These are phyloP conservation scores for Misgurnus anguillicaudatus DNA, from an alignment of 2,113 vertebrate species.

Conservation along the genomic window DNA sequence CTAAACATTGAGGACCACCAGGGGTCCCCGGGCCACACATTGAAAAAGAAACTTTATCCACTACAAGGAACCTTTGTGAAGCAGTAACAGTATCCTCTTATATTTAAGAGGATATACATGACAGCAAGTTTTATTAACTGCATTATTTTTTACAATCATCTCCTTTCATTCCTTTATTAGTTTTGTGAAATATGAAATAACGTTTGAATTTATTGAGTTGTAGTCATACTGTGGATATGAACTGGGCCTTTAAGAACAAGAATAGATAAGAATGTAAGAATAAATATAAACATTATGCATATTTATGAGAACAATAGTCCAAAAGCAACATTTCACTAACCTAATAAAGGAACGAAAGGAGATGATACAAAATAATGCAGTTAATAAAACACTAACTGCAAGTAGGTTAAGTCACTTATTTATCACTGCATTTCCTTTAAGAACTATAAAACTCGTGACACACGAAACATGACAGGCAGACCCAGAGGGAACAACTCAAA, in stretches of 20 bases:
- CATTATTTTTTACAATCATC: slow-evolving; percentile 21
- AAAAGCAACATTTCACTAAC: slow-evolving; percentile 9
- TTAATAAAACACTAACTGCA: neutral
- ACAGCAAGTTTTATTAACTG: slow-evolving; percentile 22
- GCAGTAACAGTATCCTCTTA: too few relatives aligned
- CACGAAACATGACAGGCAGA: neutral
- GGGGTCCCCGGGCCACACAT: too few relatives aligned
- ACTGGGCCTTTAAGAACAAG: too few relatives aligned
- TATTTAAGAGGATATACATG: neutral
- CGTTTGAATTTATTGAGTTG: too few relatives aligned
- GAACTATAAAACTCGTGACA: neutral
- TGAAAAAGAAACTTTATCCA: too few relatives aligned
- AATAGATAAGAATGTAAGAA: too few relatives aligned
- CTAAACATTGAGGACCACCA: too few relatives aligned
- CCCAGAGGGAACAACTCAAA: slow-evolving; percentile 18
- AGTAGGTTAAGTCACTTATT: neutral
- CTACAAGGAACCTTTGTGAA: too few relatives aligned
- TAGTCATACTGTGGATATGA: too few relatives aligned
- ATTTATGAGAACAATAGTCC: slow-evolving; percentile 21
- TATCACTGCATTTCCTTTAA: neutral
- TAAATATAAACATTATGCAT: neutral
- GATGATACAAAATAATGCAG: slow-evolving; percentile 16
- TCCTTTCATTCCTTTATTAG: neutral
- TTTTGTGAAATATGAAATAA: too few relatives aligned
- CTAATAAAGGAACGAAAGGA: neutral